Evolutionary conservation across 1,140 invertebrate genomes (phyloP), one percentile per base, ranked within the genome.

Genomic region (Megathymus violae): DNA sequence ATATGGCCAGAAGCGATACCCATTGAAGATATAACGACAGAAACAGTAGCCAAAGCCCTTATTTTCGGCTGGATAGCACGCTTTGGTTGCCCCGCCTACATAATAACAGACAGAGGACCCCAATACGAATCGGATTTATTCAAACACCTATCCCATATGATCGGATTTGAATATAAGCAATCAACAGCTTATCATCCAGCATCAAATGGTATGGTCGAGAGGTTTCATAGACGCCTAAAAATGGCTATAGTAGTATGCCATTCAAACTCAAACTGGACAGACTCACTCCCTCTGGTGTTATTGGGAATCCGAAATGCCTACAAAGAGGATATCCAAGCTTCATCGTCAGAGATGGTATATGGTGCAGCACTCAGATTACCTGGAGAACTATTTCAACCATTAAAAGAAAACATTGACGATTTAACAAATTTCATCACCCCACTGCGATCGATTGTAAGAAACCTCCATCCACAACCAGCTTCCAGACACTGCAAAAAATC

Each of bases 31-130:
- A 66, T 66, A n/a, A 61, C 56, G 40, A 88, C 91, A 34, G 82
- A 83, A 52, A 84, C 86, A 0, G 65, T 90, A 0, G 82, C 61
- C 4, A 74, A 63, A 48, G 47, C 59, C 4, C 17, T 62, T n/a
- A 16, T 62, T 6, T 70, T 65, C 0, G 59, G 34, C 22, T 63
- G 61, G 61, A 54, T 63, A 22, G 10, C 61, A 1, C 38, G 61
- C 1, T 63, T 63, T 22, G 61, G 61, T 4, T 54, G 50, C 15
- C 61, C 50, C 0, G 13, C 14, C 1, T 3, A 3, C 6, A 25
- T 25, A 25, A 25, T 25, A 3, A 25, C 22, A 25, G 22, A 25
- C 22, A 25, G 22, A 25, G 22, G 22, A 25, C 22, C 3, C 3
- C 22, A 25, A 6, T 25, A 3, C 6, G 22, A 25, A 25, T 25